Evolutionary conservation across 2,888 invertebrate species (phyloP), one percentile per base, ranked within the genome.

Genomic region (Phyllotreta cruciferae): DNA sequence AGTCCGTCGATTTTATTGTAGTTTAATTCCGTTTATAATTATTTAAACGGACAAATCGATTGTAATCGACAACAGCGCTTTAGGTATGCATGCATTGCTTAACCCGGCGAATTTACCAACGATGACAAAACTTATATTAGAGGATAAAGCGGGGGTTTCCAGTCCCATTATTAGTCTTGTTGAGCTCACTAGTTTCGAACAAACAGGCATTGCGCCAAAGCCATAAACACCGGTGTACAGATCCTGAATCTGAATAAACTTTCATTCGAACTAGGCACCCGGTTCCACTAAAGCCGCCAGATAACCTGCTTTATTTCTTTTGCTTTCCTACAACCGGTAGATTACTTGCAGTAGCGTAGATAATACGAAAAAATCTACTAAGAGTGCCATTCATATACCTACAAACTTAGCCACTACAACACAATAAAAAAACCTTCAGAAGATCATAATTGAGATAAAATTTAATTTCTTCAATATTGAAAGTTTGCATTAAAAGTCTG

Each of bases 191-290:
- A 58, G 62, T 62, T 62, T 50, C 34, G 13, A 58, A 62, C 39
- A 65, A 52, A 61, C 64, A 62, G 62, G 62, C 65, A 58, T 63
- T 58, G 62, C 63, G 62, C 63, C 66, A 66, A 66, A 62, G 45
- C 60, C 56, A 62, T 64, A 66, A 66, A 66, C 66, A 66, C 56
- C 62, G 61, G 53, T 60, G 44, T 56, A 52, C 62, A 55, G 37
- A 62, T 13, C 55, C 62, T 63, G 49, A 61, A 38, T 61, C 61
- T 64, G 63, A 66, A 66, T 66, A 66, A 66, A 66, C 52, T 66
- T 49, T 45, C 45, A 58, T 65, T 58, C 55, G 36, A 55, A 58
- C 56, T 47, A 58, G 57, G 58, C 52, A 58, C 10, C 52, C 60
- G 44, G 52, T 53, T 53, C 44, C 44, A 38, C 35, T 36, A 41